Evolutionary conservation across 2,113 vertebrate species (phyloP), one percentile per base, ranked within the genome.

Genomic region (Morone chrysops): DNA sequence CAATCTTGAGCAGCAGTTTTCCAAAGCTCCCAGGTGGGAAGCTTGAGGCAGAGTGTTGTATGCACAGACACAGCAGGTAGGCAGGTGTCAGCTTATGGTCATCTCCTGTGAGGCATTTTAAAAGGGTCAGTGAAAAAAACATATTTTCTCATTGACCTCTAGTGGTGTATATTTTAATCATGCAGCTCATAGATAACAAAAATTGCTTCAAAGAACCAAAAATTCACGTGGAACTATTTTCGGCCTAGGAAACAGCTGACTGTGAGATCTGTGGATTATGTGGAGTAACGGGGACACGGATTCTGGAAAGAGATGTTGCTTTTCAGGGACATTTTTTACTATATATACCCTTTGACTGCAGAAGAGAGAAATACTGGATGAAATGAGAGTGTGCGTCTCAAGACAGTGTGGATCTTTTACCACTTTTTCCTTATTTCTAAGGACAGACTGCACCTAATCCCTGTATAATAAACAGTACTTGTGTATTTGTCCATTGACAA

Each of bases 21-120:
- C 97, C 97, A 0, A 99, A 98, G 51, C 96, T 95, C 1, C 97
- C 97, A 0, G 96, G 97, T 75, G 95, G 89, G 11, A 97, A 97
- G 82, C 66, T 94, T 38, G 95, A 94, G 79, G 98, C 98, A 0
- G 97, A 97, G 90, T 99, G 97, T 87, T 98, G 97, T 90, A 99
- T 92, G 93, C 97, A 98, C 80, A 99, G 95, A 92, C 98, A 99
- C 71, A 99, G 94, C 63, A 99, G 96, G 92, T 98, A 99, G 82
- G 98, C 97, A 0, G 98, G 97, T 0, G 97, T 96, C 92, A 99
- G 94, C 92, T 97, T 97, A 90, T 98, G 97, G 91, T 97, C 97
- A 0, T 97, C 97, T 0, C 97, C 94, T 93, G 75, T 40, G 69
- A 60, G 54, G 38, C 47, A 69, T 20, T 41, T 47, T 40, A 14